Evolutionary conservation across 1,140 invertebrate genomes (phyloP).

Genomic region (Aphelinus certus): DNA sequence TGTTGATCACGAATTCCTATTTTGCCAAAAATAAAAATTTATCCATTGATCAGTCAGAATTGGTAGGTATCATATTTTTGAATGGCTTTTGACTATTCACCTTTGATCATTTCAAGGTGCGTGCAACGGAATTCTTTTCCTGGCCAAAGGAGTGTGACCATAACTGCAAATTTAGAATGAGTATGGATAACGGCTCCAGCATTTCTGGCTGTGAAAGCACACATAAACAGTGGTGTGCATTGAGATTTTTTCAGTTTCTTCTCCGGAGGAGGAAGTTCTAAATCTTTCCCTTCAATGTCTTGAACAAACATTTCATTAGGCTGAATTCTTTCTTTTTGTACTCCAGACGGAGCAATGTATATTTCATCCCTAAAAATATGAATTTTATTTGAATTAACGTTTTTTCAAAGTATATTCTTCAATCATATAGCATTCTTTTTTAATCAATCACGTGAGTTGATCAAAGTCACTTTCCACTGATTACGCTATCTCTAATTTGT

Average conservation of each 20-base stretch:
- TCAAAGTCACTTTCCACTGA: neutral
- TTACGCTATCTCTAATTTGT: slow-evolving; percentile 10
- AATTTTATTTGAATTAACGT: slow-evolving; percentile 36
- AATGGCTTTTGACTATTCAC: slow-evolving; percentile 49
- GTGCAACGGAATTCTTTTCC: slow-evolving; percentile 88
- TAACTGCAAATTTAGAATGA: slow-evolving; percentile 91
- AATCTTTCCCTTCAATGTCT: slow-evolving; percentile 80
- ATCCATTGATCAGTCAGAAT: neutral
- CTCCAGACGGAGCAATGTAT: slow-evolving; percentile 96
- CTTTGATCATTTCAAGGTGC: slow-evolving; percentile 98
- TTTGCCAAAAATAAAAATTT: neutral
- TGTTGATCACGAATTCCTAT: slow-evolving; percentile 82
- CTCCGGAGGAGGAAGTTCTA: slow-evolving; percentile 78
- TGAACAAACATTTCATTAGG: slow-evolving; percentile 93
- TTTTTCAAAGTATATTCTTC: slow-evolving; percentile 1
- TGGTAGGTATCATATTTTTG: too few relatives aligned
- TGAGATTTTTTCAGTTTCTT: slow-evolving; percentile 92
- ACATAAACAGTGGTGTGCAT: slow-evolving; percentile 97
- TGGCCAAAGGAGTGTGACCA: slow-evolving; percentile 88
- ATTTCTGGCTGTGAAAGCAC: slow-evolving; percentile 80
- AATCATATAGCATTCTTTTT: neutral
- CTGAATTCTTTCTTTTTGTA: slow-evolving; percentile 94
- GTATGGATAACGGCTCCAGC: slow-evolving; percentile 96
- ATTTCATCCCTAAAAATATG: slow-evolving; percentile 80
- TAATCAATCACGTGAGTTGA: neutral